A percentile compares a stretch with the other conserved stretches of the same genome.
phyloP scores from a whole-genome alignment of 2,888 invertebrate species.

The Helicoverpa assulta region DNA sequence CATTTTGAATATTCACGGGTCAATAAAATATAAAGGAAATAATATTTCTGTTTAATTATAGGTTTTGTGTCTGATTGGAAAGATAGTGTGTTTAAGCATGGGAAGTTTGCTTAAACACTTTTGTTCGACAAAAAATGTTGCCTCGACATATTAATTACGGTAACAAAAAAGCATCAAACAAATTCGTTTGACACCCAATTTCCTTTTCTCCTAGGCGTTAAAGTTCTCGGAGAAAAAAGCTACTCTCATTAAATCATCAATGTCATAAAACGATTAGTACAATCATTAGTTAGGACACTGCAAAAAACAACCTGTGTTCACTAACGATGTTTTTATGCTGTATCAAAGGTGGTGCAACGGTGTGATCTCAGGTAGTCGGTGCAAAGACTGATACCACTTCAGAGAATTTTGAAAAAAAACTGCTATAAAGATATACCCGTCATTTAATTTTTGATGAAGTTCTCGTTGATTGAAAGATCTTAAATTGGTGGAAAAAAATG shows the following conservation, averaged over 20 bases:
- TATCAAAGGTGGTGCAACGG: constrained; percentile 73
- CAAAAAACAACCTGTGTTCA: constrained; percentile 73
- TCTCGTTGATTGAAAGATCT: constrained; percentile 73
- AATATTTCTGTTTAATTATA: constrained; percentile 58
- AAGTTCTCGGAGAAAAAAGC: constrained; percentile 63
- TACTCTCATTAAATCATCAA: constrained; percentile 80
- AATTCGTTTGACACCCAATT: constrained; percentile 39
- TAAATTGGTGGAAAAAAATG: constrained; percentile 61
- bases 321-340: constrained; percentile 85
- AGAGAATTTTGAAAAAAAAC: constrained; percentile 64
- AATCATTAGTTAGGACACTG: constrained; percentile 72
- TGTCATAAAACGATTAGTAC: constrained; percentile 86
- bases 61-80: constrained; percentile 32
- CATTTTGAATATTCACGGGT: constrained; percentile 63
- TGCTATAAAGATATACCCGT: constrained; percentile 63
- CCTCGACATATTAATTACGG: neutral
- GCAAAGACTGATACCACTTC: constrained; percentile 55
- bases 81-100: constrained; percentile 19
- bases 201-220: constrained; percentile 55
- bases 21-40: constrained; percentile 57
- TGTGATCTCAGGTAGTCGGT: constrained; percentile 66
- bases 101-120: neutral
- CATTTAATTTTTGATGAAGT: constrained; percentile 70
- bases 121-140: neutral
- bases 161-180: constrained; percentile 23